Percentiles rank a stretch among this genome's conserved stretches.
phyloP scores from a whole-genome alignment of 2,888 invertebrate genomes.

The Proisotoma minuta region DNA sequence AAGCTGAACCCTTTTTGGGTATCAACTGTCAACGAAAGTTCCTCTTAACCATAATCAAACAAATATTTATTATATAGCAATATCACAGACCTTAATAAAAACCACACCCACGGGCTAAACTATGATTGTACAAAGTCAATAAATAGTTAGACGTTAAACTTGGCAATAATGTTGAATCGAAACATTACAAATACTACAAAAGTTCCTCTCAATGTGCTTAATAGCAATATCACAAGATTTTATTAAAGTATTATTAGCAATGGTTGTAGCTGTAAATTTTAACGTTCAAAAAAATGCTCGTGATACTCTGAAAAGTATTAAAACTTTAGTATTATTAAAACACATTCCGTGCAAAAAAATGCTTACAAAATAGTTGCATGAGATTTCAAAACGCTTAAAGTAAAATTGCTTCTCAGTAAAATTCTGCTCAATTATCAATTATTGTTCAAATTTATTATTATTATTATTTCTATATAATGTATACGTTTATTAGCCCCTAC shows the following conservation, averaged over 20 bases:
- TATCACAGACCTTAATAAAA: no score
- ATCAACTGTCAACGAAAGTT: conserved; percentile 47
- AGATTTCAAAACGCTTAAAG: no score
- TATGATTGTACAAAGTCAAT: no score
- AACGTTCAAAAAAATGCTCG: background rate
- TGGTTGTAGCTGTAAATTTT: background rate
- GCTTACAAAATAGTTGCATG: no score
- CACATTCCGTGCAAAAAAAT: background rate
- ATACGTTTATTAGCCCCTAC: conserved; percentile 5
- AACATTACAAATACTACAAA: conserved; percentile 8
- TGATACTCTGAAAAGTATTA: background rate
- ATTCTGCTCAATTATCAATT: background rate
- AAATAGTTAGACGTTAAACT: no score
- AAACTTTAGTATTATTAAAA: background rate
- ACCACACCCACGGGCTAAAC: no score
- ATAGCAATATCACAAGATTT: background rate
- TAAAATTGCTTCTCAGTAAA: background rate
- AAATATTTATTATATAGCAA: background rate
- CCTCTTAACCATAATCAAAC: conserved; percentile 33
- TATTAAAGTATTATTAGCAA: no score
- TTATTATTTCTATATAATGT: background rate
- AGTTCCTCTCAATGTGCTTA: conserved; percentile 20
- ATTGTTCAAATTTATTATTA: no score
- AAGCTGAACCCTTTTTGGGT: conserved; percentile 9
- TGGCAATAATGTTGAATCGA: conserved; percentile 16